Percentiles rank a stretch among this genome's conserved stretches.
These are phyloP conservation scores for Pristionchus maxplancki DNA, from an alignment of 2,888 invertebrate species.

Conservation along the genomic window DNA sequence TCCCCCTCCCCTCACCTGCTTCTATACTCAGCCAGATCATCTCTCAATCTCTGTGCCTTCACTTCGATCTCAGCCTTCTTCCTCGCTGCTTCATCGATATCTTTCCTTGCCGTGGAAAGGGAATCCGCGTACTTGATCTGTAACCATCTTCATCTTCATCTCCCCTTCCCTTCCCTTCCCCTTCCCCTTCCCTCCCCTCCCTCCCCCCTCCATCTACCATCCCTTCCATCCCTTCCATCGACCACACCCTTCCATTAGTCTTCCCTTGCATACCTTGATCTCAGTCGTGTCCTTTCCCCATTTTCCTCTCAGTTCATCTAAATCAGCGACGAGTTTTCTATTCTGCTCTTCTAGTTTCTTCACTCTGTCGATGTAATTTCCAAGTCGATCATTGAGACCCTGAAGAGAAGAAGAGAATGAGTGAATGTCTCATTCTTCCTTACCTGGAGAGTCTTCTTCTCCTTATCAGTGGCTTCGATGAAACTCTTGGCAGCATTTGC, in stretches of 20 bases:
- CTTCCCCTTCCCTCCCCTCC: too few relatives aligned
- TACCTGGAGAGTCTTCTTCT: conserved; percentile 80
- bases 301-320: conserved; percentile 76
- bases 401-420: too few relatives aligned
- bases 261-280: conserved; percentile 70
- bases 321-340: conserved; percentile 75
- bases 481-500: conserved; percentile 77
- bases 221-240: too few relatives aligned
- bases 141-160: conserved; percentile 51
- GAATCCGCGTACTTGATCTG: conserved; percentile 79
- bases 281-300: conserved; percentile 78
- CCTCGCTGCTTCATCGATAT: conserved; percentile 80
- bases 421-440: too few relatives aligned
- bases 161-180: too few relatives aligned
- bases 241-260: conserved; percentile 31
- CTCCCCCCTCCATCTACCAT: too few relatives aligned
- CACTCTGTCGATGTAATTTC: conserved; percentile 81
- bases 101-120: conserved; percentile 79
- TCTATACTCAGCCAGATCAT: conserved; percentile 79
- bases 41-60: conserved; percentile 79
- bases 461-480: conserved; percentile 78
- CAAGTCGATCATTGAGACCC: conserved; percentile 80
- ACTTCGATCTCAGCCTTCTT: conserved; percentile 80
- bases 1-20: conserved; percentile 63
- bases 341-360: conserved; percentile 77